Evolutionary conservation across 2,113 vertebrate genomes (phyloP), one percentile per base, ranked within the genome.

Genomic region (Mobula birostris): DNA sequence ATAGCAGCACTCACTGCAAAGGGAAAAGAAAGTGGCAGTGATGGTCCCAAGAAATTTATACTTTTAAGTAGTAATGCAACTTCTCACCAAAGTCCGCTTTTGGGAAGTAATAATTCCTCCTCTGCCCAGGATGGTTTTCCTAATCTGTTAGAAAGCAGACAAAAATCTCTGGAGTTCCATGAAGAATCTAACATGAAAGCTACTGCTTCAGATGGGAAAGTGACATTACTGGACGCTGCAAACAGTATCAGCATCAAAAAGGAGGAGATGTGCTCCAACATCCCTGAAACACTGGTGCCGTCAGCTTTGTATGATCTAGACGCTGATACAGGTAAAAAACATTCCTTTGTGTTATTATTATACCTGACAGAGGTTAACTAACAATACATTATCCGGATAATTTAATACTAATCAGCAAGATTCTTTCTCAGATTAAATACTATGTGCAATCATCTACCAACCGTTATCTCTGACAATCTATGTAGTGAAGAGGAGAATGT

Each of bases 41-140:
- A 96, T 0, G 98, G 98, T 2, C 98, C 98, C 7, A 98, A 98
- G 95, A 99, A 99, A 94, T 99, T 99, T 95, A 99, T 99, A 95
- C 97, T 99, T 66, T 96, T 99, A 87, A 97, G 98, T 94, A 97
- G 96, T 9, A 97, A 96, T 19, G 95, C 96, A 70, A 40, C 90
- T 72, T 93, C 90, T 27, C 68, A 68, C 68, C 68, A 93, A 9
- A 48, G 36, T 9, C 68, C 11, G 36, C 29, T 68, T 48, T 70
- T 93, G 90, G 36, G 19, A 24, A 93, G 90, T 48, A 93, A 93
- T 72, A 36, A 93, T 74, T 66, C 68, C 24, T 72, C 32, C 68
- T 24, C 32, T 24, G 21, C 68, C 15, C 58, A 32, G 19, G 6
- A 29, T 27, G 15, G 61, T 68, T 66, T 90, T n/a, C 29, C 58